Percentiles rank a stretch among this genome's conserved stretches.
phyloP scores from a whole-genome alignment of 2,888 invertebrate genomes.

The Orthonychiurus folsomi region DNA sequence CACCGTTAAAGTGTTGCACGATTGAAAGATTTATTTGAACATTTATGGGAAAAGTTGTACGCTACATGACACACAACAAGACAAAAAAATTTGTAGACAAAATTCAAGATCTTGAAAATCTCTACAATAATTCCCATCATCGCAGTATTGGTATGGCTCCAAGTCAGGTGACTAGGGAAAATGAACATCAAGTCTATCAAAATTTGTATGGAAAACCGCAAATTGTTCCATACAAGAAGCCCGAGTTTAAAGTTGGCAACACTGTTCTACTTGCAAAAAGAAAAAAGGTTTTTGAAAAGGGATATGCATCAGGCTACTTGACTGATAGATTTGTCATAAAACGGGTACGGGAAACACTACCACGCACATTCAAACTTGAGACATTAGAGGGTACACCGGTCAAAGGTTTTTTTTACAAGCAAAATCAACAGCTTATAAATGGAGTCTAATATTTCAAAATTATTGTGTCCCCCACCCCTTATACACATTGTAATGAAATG shows the following conservation, averaged over 20 bases:
- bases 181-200: not conserved
- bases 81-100: slow-evolving; percentile 9
- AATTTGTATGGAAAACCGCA: not conserved
- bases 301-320: not conserved
- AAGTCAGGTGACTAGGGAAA: not conserved
- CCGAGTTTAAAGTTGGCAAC: slow-evolving; percentile 1
- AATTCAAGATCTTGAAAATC: not conserved
- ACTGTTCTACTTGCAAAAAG: not conserved
- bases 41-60: not conserved
- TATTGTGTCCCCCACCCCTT: too few species aligned
- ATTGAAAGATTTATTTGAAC: slow-evolving; percentile 6
- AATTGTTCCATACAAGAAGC: not conserved
- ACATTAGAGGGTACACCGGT: not conserved
- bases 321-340: not conserved
- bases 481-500: too few species aligned
- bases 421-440: too few species aligned
- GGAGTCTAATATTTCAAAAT: too few species aligned
- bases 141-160: slow-evolving; percentile 5
- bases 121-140: slow-evolving; percentile 9
- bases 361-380: not conserved
- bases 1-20: not conserved
- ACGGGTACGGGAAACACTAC: not conserved
- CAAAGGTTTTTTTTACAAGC: slow-evolving; percentile 2
- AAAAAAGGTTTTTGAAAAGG: slow-evolving; percentile 7
- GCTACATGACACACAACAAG: slow-evolving; percentile 10